These are phyloP conservation scores for Chouioia cunea DNA, from an alignment of 2,888 invertebrate genomes.

Conservation along the genomic window DNA sequence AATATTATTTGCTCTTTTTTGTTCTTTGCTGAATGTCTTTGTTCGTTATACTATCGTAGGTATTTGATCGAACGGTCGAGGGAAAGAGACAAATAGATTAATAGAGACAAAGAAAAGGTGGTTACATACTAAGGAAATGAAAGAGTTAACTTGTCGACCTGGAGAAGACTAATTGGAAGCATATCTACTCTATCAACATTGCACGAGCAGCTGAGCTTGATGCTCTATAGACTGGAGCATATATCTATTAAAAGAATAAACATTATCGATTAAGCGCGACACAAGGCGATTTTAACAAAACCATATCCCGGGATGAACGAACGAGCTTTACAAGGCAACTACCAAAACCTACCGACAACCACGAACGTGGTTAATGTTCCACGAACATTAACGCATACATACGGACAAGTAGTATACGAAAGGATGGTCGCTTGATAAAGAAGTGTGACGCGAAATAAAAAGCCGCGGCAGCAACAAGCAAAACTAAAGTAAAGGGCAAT, in stretches of 20 bases:
- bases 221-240: background rate
- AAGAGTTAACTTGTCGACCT: slow-evolving; percentile 26
- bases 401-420: slow-evolving; percentile 5
- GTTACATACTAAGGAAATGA: no score
- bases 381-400: slow-evolving; percentile 36
- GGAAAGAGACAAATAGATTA: no score
- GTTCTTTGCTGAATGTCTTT: no score
- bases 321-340: background rate
- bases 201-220: no score
- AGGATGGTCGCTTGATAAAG: slow-evolving; percentile 16
- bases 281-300: slow-evolving; percentile 22
- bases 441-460: slow-evolving; percentile 1
- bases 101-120: no score
- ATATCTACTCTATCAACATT: slow-evolving; percentile 30
- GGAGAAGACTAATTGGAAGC: slow-evolving; percentile 29
- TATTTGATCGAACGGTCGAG: no score
- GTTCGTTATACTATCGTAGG: no score
- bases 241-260: slow-evolving; percentile 35
- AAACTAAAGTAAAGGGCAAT: background rate
- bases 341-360: background rate
- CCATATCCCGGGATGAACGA: background rate
- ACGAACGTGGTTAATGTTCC: no score
- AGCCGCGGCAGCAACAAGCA: slow-evolving; percentile 26
- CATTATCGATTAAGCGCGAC: slow-evolving; percentile 15
- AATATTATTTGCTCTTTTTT: no score